Conservation (phyloP, 2,113 vertebrate species). For the Asarcornis scutulata region DNA sequence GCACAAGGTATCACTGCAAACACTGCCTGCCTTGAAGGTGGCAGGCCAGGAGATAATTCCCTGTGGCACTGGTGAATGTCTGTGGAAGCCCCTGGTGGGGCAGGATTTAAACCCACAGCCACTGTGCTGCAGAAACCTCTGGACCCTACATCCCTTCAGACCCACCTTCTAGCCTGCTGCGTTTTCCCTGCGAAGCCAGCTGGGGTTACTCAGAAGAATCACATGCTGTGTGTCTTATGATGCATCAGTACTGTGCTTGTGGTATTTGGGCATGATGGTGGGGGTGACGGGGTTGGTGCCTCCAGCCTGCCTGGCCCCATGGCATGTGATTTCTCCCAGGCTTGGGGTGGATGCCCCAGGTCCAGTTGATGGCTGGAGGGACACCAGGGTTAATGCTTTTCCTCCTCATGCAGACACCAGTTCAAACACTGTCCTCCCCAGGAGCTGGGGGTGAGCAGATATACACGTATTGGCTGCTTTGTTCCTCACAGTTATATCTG, state of each 20-base stretch:
- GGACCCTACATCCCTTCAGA: not conserved
- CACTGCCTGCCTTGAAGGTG: not conserved
- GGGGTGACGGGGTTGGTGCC: not conserved
- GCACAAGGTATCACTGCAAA: not conserved
- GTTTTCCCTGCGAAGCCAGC: not conserved
- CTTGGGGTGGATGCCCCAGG: not conserved
- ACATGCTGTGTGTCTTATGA: not conserved
- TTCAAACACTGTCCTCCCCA: not conserved
- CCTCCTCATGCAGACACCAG: not conserved
- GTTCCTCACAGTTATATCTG: not conserved
- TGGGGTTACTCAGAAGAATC: not conserved
- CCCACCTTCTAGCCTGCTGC: rapidly evolving
- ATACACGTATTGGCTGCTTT: not conserved
- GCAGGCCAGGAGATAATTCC: not conserved
- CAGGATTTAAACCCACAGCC: not conserved
- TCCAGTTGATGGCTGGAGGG: not conserved
- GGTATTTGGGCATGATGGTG: not conserved
- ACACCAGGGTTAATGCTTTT: not conserved
- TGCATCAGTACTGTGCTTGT: not conserved
- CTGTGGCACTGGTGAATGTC: not conserved
- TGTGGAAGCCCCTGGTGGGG: not conserved
- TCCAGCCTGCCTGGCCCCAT: not conserved
- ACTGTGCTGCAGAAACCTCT: not conserved
- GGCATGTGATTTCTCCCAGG: not conserved
- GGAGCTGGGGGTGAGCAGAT: not conserved